Percentiles rank a stretch among this genome's conserved stretches.
These are phyloP conservation scores for Drosophila colorata DNA, from an alignment of 2,888 invertebrate species.

Conservation along the genomic window DNA sequence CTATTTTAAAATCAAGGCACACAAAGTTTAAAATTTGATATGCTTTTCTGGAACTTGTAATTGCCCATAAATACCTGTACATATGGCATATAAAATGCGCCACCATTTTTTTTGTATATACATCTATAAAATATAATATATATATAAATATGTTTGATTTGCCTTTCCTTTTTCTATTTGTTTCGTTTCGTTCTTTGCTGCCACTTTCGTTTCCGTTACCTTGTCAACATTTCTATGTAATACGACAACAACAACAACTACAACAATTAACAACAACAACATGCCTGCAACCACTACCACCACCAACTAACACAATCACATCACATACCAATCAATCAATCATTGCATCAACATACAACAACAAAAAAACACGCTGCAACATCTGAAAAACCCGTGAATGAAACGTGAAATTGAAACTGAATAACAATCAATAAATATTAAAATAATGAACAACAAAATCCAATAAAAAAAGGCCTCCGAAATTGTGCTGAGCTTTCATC, in stretches of 20 bases:
- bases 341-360: slow-evolving; percentile 28
- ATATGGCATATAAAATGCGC: slow-evolving; percentile 34
- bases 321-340: slow-evolving; percentile 40
- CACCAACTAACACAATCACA: slow-evolving; percentile 46
- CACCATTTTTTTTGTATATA: slow-evolving; percentile 32
- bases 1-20: too few species aligned
- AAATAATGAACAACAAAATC: slow-evolving; percentile 13
- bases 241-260: slow-evolving; percentile 52
- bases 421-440: slow-evolving; percentile 6
- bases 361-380: slow-evolving; percentile 30
- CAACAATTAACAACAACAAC: slow-evolving; percentile 58
- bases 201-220: slow-evolving; percentile 62
- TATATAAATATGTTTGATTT: slow-evolving; percentile 57
- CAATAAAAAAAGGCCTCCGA: slow-evolving; percentile 87
- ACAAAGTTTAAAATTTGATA: too few species aligned
- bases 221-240: slow-evolving; percentile 60
- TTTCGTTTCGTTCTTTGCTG: slow-evolving; percentile 61
- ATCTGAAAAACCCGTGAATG: slow-evolving; percentile 29
- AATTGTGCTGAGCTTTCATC: slow-evolving; percentile 89
- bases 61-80: neutral
- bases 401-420: slow-evolving; percentile 43
- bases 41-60: neutral
- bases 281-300: slow-evolving; percentile 55
- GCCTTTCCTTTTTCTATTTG: slow-evolving; percentile 61
- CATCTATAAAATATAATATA: slow-evolving; percentile 4